Evolutionary conservation across 2,797 vertebrate species (phyloP).

Genomic region (Molossus alvarezi): DNA sequence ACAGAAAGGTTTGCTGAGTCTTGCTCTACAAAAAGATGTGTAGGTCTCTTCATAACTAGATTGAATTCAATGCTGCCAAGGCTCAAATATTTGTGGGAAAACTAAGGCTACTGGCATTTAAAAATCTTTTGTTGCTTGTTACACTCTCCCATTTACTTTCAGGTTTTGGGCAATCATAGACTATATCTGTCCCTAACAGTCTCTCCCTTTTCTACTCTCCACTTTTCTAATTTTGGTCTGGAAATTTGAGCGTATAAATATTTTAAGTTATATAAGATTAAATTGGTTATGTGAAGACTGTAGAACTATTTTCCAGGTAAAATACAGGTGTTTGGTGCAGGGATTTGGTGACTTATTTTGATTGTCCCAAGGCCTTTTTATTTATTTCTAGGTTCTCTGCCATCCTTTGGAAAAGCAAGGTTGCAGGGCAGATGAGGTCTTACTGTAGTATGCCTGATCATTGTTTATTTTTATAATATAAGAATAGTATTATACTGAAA

Average conservation of each 20-base stretch:
- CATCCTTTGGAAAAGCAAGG: slow-evolving; percentile 36
- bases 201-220: background rate
- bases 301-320: slow-evolving; percentile 53
- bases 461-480: slow-evolving; percentile 43
- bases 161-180: background rate
- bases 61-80: background rate
- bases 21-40: background rate
- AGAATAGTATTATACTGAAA: slow-evolving; percentile 23
- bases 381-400: slow-evolving; percentile 50
- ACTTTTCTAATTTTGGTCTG: background rate
- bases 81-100: slow-evolving; percentile 41
- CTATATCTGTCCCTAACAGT: background rate
- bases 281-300: background rate
- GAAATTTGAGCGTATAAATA: slow-evolving; percentile 36
- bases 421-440: background rate
- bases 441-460: background rate
- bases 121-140: background rate
- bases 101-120: background rate
- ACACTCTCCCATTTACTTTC: background rate
- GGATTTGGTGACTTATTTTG: slow-evolving; percentile 29
- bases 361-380: background rate
- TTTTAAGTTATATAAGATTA: slow-evolving; percentile 27
- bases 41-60: background rate
- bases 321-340: slow-evolving; percentile 19
- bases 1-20: slow-evolving; percentile 21